phyloP scores from a whole-genome alignment of 2,797 vertebrate species.

The Lophius americanus region DNA sequence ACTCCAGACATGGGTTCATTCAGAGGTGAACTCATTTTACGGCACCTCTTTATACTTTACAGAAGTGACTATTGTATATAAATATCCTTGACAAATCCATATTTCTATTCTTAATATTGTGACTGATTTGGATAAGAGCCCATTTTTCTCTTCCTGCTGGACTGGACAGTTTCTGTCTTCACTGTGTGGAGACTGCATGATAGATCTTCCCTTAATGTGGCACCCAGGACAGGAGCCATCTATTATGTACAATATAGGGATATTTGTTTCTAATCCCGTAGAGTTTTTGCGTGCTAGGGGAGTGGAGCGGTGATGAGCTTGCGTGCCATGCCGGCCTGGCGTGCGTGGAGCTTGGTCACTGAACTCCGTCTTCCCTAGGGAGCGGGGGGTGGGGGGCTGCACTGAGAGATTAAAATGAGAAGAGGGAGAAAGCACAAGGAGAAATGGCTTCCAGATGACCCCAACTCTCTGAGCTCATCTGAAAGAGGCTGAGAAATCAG shows the following conservation, averaged over 20 bases:
- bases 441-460: slow-evolving; percentile 88
- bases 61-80: not conserved
- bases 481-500: slow-evolving; percentile 58
- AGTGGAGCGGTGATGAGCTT: slow-evolving; percentile 75
- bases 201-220: slow-evolving; percentile 53
- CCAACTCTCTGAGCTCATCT: slow-evolving; percentile 72
- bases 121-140: slow-evolving; percentile 19
- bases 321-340: slow-evolving; percentile 80
- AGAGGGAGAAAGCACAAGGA: slow-evolving; percentile 71
- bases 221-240: slow-evolving; percentile 59
- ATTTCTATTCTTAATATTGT: slow-evolving; percentile 19
- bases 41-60: not conserved
- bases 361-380: slow-evolving; percentile 79
- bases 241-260: slow-evolving; percentile 66
- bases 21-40: not conserved
- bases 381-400: slow-evolving; percentile 52
- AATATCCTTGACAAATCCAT: not conserved
- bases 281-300: slow-evolving; percentile 64
- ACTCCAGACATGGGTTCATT: not conserved
- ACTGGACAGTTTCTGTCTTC: slow-evolving; percentile 16
- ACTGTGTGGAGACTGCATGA: slow-evolving; percentile 52
- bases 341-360: slow-evolving; percentile 76
- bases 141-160: slow-evolving; percentile 9
- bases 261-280: slow-evolving; percentile 67
- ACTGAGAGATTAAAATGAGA: slow-evolving; percentile 84